Evolutionary conservation across 1,140 invertebrate species (phyloP), one percentile per base, ranked within the genome.

Genomic region (Epicauta chinensis): DNA sequence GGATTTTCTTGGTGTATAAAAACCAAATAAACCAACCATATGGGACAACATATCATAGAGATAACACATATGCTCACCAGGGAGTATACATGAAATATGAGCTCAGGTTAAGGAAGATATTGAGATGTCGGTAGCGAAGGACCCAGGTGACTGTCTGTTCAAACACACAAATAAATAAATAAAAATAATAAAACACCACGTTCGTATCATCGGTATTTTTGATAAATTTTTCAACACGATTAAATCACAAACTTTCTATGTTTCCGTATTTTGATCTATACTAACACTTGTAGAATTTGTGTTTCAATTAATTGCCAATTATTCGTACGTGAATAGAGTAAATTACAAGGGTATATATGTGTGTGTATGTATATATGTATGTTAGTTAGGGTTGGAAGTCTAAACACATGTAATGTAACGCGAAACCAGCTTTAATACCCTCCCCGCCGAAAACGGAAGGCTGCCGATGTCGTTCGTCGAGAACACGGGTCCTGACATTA

Each of bases 401-500:
- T 39, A 49, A 49, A 66, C 62, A 66, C 64, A 60, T 63, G 64
- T 66, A 66, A 66, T 59, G 60, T 62, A 60, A 62, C 59, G 58
- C 58, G 56, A 50, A 53, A 57, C 51, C 51, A 32, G 47, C 50
- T 53, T 51, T 57, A 57, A 62, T 51, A 51, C 58, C 44, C 36
- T n/a, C n/a, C n/a, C n/a, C n/a, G n/a, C n/a, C n/a, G n/a, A 47
- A 54, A 44, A 49, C 11, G 50, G 45, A 31, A 40, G 39, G 43
- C 36, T 39, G 37, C 23, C 23, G 48, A 52, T 57, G 54, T 60
- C 63, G 51, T 34, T 56, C 34, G 31, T 56, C 46, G 59, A 67
- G 23, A 23, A 66, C 67, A 66, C 65, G 64, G 64, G 60, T 67
- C 63, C 64, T 68, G 67, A 69, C 67, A 65, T 69, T 69, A 68